Conservation (phyloP, 2,888 invertebrate species). For the Muscina levida region DNA sequence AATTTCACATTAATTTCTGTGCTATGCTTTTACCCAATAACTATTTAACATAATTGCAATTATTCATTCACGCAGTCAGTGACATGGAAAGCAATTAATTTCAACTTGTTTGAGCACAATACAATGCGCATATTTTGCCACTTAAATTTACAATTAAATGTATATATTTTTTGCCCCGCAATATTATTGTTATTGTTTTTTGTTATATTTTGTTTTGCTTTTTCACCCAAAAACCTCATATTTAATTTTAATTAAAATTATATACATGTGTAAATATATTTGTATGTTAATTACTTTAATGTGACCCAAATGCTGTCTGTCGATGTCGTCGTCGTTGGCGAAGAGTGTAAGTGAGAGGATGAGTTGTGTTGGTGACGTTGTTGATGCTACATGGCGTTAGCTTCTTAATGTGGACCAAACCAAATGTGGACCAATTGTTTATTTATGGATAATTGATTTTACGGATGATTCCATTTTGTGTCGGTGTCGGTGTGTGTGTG, state of each 20-base stretch:
- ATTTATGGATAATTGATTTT: conserved; percentile 23
- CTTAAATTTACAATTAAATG: conserved; percentile 29
- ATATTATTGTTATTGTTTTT: background rate
- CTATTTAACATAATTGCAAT: conserved; percentile 17
- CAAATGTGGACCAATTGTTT: too few relatives aligned
- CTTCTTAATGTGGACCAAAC: conserved; percentile 5
- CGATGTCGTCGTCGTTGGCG: background rate
- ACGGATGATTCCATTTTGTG: background rate
- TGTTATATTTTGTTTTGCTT: background rate
- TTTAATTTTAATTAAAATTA: conserved; percentile 34
- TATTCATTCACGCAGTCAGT: conserved; percentile 21
- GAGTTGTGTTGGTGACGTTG: background rate
- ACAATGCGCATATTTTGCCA: conserved; percentile 23
- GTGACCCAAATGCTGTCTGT: conserved; percentile 14
- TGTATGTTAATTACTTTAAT: conserved; percentile 34
- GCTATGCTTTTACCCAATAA: background rate
- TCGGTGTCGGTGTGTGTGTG: background rate
- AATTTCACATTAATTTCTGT: background rate
- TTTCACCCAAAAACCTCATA: conserved; percentile 26
- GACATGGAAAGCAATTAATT: conserved; percentile 32
- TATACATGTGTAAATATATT: background rate
- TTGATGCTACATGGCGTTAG: background rate
- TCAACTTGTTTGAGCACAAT: conserved; percentile 31
- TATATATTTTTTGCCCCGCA: background rate
- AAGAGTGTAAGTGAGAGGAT: too few relatives aligned